These are phyloP conservation scores for Eudasyphora cyanicolor DNA, from an alignment of 2,888 invertebrate species.

Conservation along the genomic window DNA sequence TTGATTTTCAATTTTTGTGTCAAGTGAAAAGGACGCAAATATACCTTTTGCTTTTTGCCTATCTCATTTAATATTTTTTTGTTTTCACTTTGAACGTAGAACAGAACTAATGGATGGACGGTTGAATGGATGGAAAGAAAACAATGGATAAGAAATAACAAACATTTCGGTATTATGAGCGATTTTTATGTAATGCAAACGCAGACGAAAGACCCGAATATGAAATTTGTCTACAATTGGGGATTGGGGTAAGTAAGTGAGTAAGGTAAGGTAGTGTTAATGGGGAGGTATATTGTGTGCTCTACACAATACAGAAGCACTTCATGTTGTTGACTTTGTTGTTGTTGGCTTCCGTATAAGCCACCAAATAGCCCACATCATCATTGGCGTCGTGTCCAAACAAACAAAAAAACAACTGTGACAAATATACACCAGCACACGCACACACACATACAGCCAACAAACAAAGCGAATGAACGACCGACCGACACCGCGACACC, in stretches of 20 bases:
- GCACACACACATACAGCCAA: constrained; percentile 13
- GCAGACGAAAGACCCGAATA: too few species aligned
- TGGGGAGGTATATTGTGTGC: too few species aligned
- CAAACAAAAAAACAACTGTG: not conserved
- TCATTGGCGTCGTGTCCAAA: too few species aligned
- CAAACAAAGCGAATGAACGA: constrained; percentile 26
- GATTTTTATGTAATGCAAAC: constrained; percentile 17
- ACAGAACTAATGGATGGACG: too few species aligned
- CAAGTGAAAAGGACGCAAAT: not conserved
- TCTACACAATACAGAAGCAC: constrained; percentile 8
- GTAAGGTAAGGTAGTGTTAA: too few species aligned
- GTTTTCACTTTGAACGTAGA: not conserved
- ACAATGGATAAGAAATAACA: not conserved
- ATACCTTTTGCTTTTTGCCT: not conserved
- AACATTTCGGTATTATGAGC: not conserved
- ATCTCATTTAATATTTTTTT: too few species aligned
- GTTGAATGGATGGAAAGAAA: not conserved
- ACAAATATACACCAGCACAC: not conserved
- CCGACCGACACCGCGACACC: constrained; percentile 1
- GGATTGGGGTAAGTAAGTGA: too few species aligned
- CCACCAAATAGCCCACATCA: constrained; percentile 34
- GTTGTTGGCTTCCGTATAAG: not conserved
- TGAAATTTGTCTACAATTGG: too few species aligned
- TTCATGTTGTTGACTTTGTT: not conserved
- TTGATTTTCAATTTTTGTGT: not conserved